Base-by-base conservation (phyloP, 1,140 invertebrate genomes). In the Aethina tumida region DNA sequence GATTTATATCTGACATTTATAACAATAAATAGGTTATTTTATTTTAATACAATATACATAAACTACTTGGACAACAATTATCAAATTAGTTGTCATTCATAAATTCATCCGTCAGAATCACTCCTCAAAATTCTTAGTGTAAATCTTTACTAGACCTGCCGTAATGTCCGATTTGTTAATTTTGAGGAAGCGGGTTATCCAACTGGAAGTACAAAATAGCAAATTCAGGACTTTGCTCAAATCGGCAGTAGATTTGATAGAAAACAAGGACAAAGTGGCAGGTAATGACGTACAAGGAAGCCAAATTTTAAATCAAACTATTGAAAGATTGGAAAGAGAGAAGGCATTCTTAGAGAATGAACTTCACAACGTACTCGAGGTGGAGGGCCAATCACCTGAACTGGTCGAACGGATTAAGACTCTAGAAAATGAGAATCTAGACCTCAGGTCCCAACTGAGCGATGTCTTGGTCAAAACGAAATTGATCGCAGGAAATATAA, bases 161-260 rank as follows among this genome's bases (percentile, higher is more conserved):
- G n/a, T n/a, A n/a, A n/a, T n/a, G n/a, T n/a, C n/a, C n/a, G n/a
- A n/a, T n/a, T n/a, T n/a, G n/a, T n/a, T n/a, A n/a, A n/a, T n/a
- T n/a, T n/a, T n/a, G 8, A 12, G 16, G 18, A 39, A 39, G 25
- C 37, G 26, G 8, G 32, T 39, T 4, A 39, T 31, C 14, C 37
- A 39, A 17, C 26, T 39, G 2, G 37, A 39, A 39, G 32, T 31
- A 10, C 37, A 39, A 16, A 39, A 39, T 12, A 13, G 7, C 9
- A 39, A 39, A 24, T 20, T 39, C 9, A 30, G 21, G 8, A 31
- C 9, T 5, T 15, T 39, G 2, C 18, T 39, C 12, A 17, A 31
- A n/a, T 15, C 28, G 15, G 26, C 37, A 7, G 5, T 31, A 4
- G 28, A 39, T 5, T n/a, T n/a, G n/a, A n/a, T n/a, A n/a, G n/a